These are phyloP conservation scores for Cheilosia variabilis DNA, from an alignment of 2,888 invertebrate genomes.

Conservation along the genomic window DNA sequence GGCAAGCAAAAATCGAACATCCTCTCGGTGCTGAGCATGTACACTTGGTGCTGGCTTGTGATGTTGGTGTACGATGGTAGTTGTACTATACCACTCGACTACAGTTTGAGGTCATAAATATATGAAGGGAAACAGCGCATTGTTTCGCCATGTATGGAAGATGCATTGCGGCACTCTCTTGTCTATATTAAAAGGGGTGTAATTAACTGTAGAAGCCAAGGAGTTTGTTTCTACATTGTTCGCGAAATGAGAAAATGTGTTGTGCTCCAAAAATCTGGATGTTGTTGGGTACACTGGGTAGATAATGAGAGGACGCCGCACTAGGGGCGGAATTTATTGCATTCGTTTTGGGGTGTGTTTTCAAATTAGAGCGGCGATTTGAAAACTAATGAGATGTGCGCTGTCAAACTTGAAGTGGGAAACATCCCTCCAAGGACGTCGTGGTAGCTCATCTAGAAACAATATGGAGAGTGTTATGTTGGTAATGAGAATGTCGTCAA, in stretches of 20 bases:
- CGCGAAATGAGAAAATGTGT: slow-evolving; percentile 47
- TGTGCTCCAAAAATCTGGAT: slow-evolving; percentile 19
- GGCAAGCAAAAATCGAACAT: slow-evolving; percentile 50
- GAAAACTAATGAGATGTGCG: slow-evolving; percentile 8
- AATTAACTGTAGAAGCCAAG: slow-evolving; percentile 57
- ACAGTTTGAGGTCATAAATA: slow-evolving; percentile 58
- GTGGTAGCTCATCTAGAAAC: no score
- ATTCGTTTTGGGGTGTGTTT: slow-evolving; percentile 1
- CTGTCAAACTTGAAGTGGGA: slow-evolving; percentile 2
- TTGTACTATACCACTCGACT: slow-evolving; percentile 3
- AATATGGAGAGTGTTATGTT: no score
- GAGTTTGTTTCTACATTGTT: slow-evolving; percentile 61
- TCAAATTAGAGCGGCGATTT: neutral
- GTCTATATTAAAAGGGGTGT: slow-evolving; percentile 62
- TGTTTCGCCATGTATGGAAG: slow-evolving; percentile 63
- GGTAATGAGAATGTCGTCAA: no score
- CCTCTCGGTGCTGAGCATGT: neutral
- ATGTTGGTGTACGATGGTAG: neutral
- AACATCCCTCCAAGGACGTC: no score
- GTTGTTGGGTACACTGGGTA: neutral
- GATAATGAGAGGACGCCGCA: slow-evolving; percentile 1
- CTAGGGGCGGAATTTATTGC: neutral
- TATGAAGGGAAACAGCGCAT: slow-evolving; percentile 47
- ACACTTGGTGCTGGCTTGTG: neutral
- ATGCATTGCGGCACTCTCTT: slow-evolving; percentile 64